Percentiles rank a stretch among this genome's conserved stretches.
Evolutionary conservation across 2,797 vertebrate species (phyloP).

Genomic region (Myripristis murdjan): DNA sequence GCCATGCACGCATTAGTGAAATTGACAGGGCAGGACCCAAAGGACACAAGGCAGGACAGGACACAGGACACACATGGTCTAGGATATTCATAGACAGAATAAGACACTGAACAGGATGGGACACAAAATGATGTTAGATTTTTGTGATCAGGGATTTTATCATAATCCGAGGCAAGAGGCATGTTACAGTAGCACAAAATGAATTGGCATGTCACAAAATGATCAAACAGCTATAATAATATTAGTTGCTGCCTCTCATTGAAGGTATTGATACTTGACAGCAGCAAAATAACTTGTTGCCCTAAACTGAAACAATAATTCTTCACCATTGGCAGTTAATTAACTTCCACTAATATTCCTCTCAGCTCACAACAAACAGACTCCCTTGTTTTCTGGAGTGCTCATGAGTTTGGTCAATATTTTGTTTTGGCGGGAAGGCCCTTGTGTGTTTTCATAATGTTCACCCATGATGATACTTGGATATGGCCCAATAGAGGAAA

Average conservation of each 20-base stretch:
- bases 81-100: too few species aligned
- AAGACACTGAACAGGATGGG: too few species aligned
- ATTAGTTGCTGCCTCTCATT: not conserved
- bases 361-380: not conserved
- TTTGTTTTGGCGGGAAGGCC: not conserved
- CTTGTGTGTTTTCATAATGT: too few species aligned
- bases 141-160: too few species aligned
- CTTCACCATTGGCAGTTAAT: not conserved
- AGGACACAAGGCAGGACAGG: not conserved
- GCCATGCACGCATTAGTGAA: constrained; percentile 45
- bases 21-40: constrained; percentile 1
- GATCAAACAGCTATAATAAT: not conserved
- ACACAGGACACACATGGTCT: not conserved
- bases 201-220: too few species aligned
- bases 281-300: not conserved
- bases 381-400: not conserved
- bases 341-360: not conserved
- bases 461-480: too few species aligned
- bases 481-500: too few species aligned
- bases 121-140: too few species aligned
- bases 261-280: not conserved
- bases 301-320: not conserved
- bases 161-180: too few species aligned
- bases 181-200: too few species aligned
- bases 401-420: not conserved